Conservation (phyloP, 2,113 vertebrate species). For the Myotis yumanensis region DNA sequence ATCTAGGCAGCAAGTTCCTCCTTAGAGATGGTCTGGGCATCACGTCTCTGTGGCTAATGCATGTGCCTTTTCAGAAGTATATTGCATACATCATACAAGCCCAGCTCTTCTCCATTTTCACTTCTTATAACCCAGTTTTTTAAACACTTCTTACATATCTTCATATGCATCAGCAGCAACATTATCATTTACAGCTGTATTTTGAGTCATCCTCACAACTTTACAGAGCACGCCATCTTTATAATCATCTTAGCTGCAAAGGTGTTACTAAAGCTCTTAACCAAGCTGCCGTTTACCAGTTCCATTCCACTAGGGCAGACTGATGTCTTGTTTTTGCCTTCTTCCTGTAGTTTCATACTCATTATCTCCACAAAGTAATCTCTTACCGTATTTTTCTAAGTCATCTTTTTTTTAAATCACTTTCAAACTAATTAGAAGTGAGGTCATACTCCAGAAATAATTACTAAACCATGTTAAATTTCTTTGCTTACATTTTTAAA, state of each 20-base stretch:
- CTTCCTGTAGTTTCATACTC: background rate
- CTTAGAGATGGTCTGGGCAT: background rate
- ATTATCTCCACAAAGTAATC: background rate
- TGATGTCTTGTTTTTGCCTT: background rate
- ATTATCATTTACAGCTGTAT: background rate
- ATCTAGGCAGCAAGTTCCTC: background rate
- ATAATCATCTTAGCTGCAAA: background rate
- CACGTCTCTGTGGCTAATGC: background rate
- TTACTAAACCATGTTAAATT: background rate
- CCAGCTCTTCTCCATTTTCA: background rate
- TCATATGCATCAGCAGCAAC: rapidly evolving
- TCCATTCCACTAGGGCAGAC: background rate
- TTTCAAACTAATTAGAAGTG: background rate
- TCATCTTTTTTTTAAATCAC: background rate
- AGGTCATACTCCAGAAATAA: background rate
- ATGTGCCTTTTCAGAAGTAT: background rate
- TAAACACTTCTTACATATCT: background rate
- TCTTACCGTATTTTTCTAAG: background rate
- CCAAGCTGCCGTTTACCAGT: background rate
- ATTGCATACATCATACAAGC: background rate
- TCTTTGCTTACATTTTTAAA: background rate
- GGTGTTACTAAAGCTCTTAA: background rate
- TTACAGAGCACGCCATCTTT: background rate
- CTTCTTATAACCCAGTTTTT: background rate
- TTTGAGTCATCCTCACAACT: background rate